Base-by-base conservation (phyloP, 2,888 invertebrate species). In the Tenthredo distinguenda region DNA sequence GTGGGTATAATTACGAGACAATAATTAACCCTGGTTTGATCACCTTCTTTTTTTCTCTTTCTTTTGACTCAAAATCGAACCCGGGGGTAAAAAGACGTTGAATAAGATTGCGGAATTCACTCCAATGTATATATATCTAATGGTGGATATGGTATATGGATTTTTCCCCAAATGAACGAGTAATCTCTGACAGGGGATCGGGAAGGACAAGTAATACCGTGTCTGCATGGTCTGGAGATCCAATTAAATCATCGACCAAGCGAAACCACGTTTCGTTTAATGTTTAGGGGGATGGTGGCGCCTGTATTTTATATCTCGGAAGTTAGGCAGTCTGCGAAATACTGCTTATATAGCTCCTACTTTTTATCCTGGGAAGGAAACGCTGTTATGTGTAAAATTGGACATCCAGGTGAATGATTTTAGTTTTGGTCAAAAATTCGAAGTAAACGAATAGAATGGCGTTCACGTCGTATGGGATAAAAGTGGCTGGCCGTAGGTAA, bases 161-260 rank as follows among this genome's bases (percentile, higher is more conserved):
- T 34, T 71, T 71, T 34, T 37, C n/a, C 37, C 2, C 50, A 37
- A 71, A 37, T 71, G 18, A 71, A 34, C 71, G 18, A 34, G 18
- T 37, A 71, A 71, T 71, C 34, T 71, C 71, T 34, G 2, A 7
- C 71, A n/a, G 37, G 7, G 37, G 37, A 50, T 50, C 15, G 71
- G 31, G 0, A 71, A 34, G 71, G 9, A 37, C n/a, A 71, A 71
- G 15, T 34, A 37, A 71, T 37, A 71, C 71, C 71, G 37, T 43
- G 43, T 21, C 40, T 72, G 10, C 34, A 65, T 15, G 37, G 26
- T 72, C 72, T 21, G n/a, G 43, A 37, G 72, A 72, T 72, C 72
- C n/a, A 72, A 72, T 72, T 72, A 72, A 72, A 72, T 72, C 4
- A 40, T 40, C 21, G 72, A 72, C 43, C 72, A 12, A 9, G 40